Base-by-base conservation (phyloP, 2,888 invertebrate species). In the Caradrina kadenii region DNA sequence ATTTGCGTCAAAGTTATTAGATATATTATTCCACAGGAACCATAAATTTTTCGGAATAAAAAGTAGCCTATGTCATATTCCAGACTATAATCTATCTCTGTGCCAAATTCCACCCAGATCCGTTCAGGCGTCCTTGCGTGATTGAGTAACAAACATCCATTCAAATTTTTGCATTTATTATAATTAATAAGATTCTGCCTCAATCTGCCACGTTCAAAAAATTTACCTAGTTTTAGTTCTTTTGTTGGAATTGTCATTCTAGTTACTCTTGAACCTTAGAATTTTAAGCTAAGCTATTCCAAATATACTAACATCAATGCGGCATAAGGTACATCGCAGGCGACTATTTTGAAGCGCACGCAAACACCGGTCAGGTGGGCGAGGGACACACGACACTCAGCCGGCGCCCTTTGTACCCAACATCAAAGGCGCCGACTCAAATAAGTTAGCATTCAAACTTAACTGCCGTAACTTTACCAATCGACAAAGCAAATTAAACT, bases 341-440 rank as follows among this genome's bases (percentile, higher is more conserved):
- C 82, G 79, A 69, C 75, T 62, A 84, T 81, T 79, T 66, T 68
- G 68, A 81, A 68, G 71, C 88, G 86, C 84, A 85, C 86, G 89
- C 91, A 92, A 92, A 92, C 93, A 94, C 74, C 83, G 87, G 90
- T 95, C 95, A 95, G 95, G 95, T 95, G 95, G 93, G 93, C 92
- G 90, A 87, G 79, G 87, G 92, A 91, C 93, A 94, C 89, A 91
- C 93, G 93, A 93, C 94, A 93, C 93, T 90, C 88, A 63, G 88
- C 90, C 94, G 95, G 95, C 92, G 87, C 92, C 92, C 93, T 95
- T 95, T 95, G 92, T 93, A 80, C 65, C 86, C 66, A 73, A 87
- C 89, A 91, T 95, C 95, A 95, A 95, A 95, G 86, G 91, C 71
- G 87, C 95, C 95, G 95, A 93, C 94, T 86, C 93, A 93, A 93